phyloP scores from a whole-genome alignment of 2,888 invertebrate species.

The Anodontia alba region DNA sequence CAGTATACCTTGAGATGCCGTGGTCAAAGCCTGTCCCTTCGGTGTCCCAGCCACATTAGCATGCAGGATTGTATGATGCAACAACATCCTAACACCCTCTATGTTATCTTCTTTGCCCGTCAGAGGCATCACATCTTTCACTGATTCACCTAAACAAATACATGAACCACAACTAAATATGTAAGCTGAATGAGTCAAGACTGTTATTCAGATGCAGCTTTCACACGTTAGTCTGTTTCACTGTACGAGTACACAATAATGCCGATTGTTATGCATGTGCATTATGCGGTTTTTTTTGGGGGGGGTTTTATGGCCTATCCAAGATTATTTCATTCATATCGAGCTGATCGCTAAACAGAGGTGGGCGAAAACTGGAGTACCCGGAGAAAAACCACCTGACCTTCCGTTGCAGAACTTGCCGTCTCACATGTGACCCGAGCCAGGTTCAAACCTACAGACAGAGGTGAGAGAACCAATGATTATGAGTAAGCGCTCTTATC shows the following conservation, averaged over 20 bases:
- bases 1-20: not conserved
- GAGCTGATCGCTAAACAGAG: too few relatives aligned
- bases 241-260: not conserved
- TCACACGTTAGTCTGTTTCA: too few relatives aligned
- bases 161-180: not conserved
- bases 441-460: too few relatives aligned
- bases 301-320: too few relatives aligned
- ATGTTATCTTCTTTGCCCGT: slow-evolving; percentile 13
- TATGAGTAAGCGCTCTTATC: too few relatives aligned
- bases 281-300: too few relatives aligned
- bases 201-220: not conserved
- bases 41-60: slow-evolving; percentile 32
- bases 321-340: too few relatives aligned
- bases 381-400: too few relatives aligned
- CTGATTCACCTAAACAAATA: slow-evolving; percentile 8
- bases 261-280: not conserved
- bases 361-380: too few relatives aligned
- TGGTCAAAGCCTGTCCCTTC: not conserved
- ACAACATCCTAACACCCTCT: not conserved
- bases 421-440: too few relatives aligned
- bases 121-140: slow-evolving; percentile 15
- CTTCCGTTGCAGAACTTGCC: too few relatives aligned
- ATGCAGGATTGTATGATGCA: slow-evolving; percentile 24
- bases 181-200: not conserved
- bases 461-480: too few relatives aligned